Evolutionary conservation across 2,888 invertebrate species (phyloP).

Genomic region (Trissolcus brochymenae): DNA sequence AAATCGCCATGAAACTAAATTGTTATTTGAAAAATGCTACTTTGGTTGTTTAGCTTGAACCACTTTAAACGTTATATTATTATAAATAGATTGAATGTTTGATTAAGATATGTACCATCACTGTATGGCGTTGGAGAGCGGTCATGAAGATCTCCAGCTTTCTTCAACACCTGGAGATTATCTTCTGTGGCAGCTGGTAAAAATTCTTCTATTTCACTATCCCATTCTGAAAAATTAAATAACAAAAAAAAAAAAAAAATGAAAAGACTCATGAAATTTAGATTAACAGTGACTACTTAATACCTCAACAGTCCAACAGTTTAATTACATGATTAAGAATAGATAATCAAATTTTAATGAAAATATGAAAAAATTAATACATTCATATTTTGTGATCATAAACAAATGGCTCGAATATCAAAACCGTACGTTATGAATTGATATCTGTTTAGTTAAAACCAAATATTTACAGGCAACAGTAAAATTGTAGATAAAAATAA

Average conservation of each 20-base stretch:
- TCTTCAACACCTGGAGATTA: conserved; percentile 72
- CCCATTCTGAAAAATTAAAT: conserved; percentile 68
- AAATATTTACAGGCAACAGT: too few relatives aligned
- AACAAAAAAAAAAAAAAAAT: too few relatives aligned
- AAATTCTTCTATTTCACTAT: conserved; percentile 75
- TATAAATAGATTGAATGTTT: not conserved
- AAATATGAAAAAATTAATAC: too few relatives aligned
- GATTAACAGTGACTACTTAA: not conserved
- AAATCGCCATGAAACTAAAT: not conserved
- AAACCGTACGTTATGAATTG: too few relatives aligned
- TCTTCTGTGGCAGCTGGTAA: conserved; percentile 73
- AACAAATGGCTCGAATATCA: too few relatives aligned
- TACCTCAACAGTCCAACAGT: too few relatives aligned
- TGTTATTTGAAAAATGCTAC: not conserved
- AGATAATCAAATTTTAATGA: too few relatives aligned
- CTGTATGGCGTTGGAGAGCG: conserved; percentile 70
- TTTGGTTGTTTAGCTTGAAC: not conserved
- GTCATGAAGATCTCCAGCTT: conserved; percentile 73
- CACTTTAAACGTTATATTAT: not conserved
- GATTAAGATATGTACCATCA: conserved; percentile 65
- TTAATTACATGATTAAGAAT: too few relatives aligned
- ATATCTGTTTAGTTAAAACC: too few relatives aligned
- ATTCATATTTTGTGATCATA: too few relatives aligned
- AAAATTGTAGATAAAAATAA: too few relatives aligned
- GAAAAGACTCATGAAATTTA: not conserved